phyloP scores from a whole-genome alignment of 2,888 invertebrate species.

The Encarsia formosa region DNA sequence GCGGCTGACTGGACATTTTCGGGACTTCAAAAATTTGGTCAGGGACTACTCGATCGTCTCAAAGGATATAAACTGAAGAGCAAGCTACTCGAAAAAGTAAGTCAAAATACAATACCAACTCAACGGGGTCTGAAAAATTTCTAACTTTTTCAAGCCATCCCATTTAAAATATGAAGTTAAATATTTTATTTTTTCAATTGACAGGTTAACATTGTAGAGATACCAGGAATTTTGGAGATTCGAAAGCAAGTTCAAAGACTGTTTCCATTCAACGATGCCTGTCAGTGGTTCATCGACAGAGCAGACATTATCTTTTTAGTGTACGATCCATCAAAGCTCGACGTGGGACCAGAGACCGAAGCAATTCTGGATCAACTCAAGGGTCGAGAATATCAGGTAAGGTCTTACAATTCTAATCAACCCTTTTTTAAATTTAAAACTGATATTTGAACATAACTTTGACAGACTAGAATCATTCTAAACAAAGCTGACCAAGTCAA shows the following conservation, averaged over 20 bases:
- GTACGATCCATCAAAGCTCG: slow-evolving; percentile 92
- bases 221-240: slow-evolving; percentile 91
- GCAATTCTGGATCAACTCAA: slow-evolving; percentile 91
- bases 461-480: slow-evolving; percentile 81
- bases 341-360: slow-evolving; percentile 92
- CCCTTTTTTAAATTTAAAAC: background rate
- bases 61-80: slow-evolving; percentile 76
- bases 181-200: background rate
- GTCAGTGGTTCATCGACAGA: slow-evolving; percentile 95
- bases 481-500: slow-evolving; percentile 93
- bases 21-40: slow-evolving; percentile 90
- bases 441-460: background rate
- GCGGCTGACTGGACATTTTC: slow-evolving; percentile 95
- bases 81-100: slow-evolving; percentile 82
- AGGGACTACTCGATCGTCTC: slow-evolving; percentile 84
- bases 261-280: slow-evolving; percentile 93
- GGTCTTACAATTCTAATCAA: background rate
- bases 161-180: background rate
- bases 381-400: slow-evolving; percentile 84
- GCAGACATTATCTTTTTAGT: slow-evolving; percentile 93
- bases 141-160: background rate
- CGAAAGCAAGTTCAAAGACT: slow-evolving; percentile 88
- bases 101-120: background rate
- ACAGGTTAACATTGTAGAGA: slow-evolving; percentile 92
- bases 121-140: background rate